Percentiles rank a stretch among this genome's conserved stretches.
These are phyloP conservation scores for Trematomus bernacchii DNA, from an alignment of 2,797 vertebrate species.

Conservation along the genomic window DNA sequence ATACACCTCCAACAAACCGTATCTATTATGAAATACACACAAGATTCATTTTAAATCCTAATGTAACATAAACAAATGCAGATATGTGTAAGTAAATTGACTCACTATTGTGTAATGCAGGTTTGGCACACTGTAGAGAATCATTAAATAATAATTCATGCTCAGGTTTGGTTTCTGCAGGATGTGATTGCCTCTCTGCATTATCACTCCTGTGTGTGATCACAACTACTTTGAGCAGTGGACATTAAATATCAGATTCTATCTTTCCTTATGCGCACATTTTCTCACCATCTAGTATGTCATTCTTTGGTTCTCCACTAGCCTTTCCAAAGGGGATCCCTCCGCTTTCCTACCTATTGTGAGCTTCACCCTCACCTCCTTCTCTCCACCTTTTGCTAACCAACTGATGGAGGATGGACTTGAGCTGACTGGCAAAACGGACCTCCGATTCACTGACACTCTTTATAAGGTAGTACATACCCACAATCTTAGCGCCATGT, in stretches of 20 bases:
- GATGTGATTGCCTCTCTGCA: neutral
- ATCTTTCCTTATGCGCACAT: neutral
- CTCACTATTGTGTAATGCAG: too few relatives aligned
- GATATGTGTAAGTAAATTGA: too few relatives aligned
- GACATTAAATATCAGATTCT: neutral
- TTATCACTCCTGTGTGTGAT: neutral
- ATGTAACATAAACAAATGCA: too few relatives aligned
- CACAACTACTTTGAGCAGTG: neutral
- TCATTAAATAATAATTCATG: too few relatives aligned
- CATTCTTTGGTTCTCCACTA: conserved; percentile 62
- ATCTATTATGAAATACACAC: too few relatives aligned
- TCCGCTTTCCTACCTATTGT: conserved; percentile 91
- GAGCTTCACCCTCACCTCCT: conserved; percentile 92
- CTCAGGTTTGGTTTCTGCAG: neutral
- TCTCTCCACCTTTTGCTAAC: conserved; percentile 90
- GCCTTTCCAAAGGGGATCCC: conserved; percentile 92
- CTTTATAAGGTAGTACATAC: conserved; percentile 91
- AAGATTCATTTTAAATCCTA: too few relatives aligned
- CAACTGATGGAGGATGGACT: conserved; percentile 87
- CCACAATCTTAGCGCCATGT: neutral
- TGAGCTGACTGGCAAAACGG: conserved; percentile 92
- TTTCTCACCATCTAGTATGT: neutral
- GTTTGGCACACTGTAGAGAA: too few relatives aligned
- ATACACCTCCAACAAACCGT: too few relatives aligned
- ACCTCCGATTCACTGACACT: conserved; percentile 91